Evolutionary conservation across 2,113 vertebrate genomes (phyloP), one percentile per base, ranked within the genome.

Genomic region (Seriola quinqueradiata): DNA sequence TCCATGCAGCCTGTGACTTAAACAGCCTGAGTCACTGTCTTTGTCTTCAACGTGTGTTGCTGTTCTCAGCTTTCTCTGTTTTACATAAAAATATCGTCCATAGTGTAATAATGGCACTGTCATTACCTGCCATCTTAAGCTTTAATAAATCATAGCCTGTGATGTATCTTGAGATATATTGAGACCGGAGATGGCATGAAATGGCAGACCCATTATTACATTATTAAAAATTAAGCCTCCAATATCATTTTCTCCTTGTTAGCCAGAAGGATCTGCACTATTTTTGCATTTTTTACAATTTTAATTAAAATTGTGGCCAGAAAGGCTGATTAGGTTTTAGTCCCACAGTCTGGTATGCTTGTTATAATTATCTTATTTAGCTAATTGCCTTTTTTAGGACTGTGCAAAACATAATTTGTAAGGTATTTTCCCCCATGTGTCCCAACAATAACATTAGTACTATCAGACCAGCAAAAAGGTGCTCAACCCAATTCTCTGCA

Each of bases 171-270:
- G 75, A 70, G 59, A 78, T 83, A 54, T 60, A 64, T 70, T 74
- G 25, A 61, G 57, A 68, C 48, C 60, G 60, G 25, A 81, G 64
- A 63, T 76, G 48, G 52, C 21, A 76, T 70, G 54, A 80, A 86
- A 80, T 71, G 50, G 38, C 46, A 78, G 13, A 44, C 11, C 69
- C 73, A 75, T 90, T 87, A 91, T 82, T 67, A 70, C 4, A 17
- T 11, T 63, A 86, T 90, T 73, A 89, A 90, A 86, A 64, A 88
- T 85, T 48, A 44, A 89, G 17, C 21, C 48, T 75, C 25, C 32
- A 42, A 23, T 60, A 40, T 77, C 2, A 25, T 40, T 55, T 61
- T 42, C 28, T 77, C 16, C 48, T 34, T 9, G 9, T 72, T 32
- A 71, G 32, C 46, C 52, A 52, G 48, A 21, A 40, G 64, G 58